Evolutionary conservation across 92 coral and sea anemone genomes (phyloP).

Genomic region (Phenganax marumi): DNA sequence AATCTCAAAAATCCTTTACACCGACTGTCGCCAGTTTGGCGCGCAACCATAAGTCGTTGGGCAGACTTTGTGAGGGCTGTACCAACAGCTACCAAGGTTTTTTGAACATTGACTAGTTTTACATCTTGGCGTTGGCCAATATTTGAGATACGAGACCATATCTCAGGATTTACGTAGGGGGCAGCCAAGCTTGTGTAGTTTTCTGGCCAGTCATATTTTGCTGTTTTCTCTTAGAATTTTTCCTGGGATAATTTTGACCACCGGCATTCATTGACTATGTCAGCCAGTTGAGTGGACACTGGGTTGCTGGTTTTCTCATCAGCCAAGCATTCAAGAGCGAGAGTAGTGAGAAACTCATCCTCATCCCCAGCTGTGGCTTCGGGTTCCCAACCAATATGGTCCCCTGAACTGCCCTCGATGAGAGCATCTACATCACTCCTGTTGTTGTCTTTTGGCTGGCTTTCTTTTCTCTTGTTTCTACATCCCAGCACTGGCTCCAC

Average conservation of each 20-base stretch:
- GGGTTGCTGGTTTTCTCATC: background rate
- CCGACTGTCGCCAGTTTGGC: background rate
- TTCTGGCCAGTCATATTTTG: too few relatives aligned
- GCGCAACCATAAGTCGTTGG: background rate
- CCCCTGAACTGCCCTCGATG: too few relatives aligned
- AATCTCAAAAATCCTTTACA: too few relatives aligned
- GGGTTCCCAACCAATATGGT: background rate
- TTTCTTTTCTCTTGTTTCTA: too few relatives aligned
- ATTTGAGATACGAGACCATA: conserved; percentile 4
- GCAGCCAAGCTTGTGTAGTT: background rate
- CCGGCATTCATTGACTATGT: background rate
- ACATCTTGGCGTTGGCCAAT: conserved; percentile 33
- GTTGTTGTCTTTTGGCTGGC: background rate
- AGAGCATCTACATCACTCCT: background rate
- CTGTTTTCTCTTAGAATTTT: background rate
- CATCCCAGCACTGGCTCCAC: conserved; percentile 5
- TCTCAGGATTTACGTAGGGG: conserved; percentile 33
- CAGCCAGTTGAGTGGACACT: too few relatives aligned
- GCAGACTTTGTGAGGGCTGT: too few relatives aligned
- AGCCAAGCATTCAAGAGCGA: background rate
- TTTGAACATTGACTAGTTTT: conserved; percentile 14
- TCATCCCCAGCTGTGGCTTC: background rate
- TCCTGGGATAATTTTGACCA: background rate
- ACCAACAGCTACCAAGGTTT: conserved; percentile 4
- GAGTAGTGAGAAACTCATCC: too few relatives aligned